phyloP scores from a whole-genome alignment of 2,888 invertebrate species.

The Unio pictorum region DNA sequence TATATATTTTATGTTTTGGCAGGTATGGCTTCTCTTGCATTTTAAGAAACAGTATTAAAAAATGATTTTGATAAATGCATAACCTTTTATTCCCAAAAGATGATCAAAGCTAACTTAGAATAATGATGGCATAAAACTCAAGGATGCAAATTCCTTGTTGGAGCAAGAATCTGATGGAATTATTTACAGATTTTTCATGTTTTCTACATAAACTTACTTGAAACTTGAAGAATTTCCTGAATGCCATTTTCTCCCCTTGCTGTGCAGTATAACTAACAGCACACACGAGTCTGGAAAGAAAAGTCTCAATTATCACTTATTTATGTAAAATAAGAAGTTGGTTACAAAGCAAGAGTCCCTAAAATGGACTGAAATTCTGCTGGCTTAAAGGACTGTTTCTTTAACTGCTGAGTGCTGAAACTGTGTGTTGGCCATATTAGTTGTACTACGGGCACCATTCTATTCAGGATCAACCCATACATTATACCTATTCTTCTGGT shows the following conservation, averaged over 20 bases:
- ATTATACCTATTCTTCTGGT: too few species aligned
- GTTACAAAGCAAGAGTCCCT: not conserved
- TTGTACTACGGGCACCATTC: too few species aligned
- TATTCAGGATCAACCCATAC: too few species aligned
- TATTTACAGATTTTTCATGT: not conserved
- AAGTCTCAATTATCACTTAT: constrained; percentile 2
- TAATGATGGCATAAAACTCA: not conserved
- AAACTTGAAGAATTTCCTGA: constrained; percentile 98
- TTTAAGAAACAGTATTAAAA: too few species aligned
- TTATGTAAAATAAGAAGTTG: not conserved
- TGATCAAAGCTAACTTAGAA: too few species aligned
- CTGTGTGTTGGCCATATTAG: too few species aligned
- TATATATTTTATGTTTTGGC: too few species aligned
- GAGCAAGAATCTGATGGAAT: not conserved
- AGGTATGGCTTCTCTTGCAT: too few species aligned
- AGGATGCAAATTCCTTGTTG: not conserved
- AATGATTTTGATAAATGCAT: too few species aligned
- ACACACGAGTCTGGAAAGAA: constrained; percentile 84
- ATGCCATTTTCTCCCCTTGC: constrained; percentile 81
- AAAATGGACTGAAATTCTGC: not conserved
- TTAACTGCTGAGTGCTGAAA: too few species aligned
- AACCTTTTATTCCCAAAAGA: too few species aligned
- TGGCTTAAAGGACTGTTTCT: not conserved
- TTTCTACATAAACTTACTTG: constrained; percentile 63
- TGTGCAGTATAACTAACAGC: constrained; percentile 92